Conservation (phyloP, 2,797 vertebrate species). For the Pygocentrus nattereri region DNA sequence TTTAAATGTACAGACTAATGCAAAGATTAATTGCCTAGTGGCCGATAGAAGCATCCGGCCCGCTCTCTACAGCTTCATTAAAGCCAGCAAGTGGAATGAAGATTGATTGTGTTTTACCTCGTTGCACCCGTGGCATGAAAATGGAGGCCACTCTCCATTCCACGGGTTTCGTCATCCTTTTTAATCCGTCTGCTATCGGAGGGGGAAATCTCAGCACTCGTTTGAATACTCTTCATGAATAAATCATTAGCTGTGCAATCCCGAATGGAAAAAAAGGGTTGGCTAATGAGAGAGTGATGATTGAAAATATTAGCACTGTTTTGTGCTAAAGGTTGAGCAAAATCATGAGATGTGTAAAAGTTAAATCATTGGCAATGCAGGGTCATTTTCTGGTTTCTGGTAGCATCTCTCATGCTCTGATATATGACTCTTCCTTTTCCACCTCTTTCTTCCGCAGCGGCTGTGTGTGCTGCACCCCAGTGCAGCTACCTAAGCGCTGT, state of each 20-base stretch:
- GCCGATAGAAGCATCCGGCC: conserved; percentile 63
- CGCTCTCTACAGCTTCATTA: conserved; percentile 59
- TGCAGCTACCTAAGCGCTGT: conserved; percentile 48
- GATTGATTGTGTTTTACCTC: conserved; percentile 60
- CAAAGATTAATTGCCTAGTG: conserved; percentile 65
- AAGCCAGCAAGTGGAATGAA: conserved; percentile 55
- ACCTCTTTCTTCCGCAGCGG: not conserved
- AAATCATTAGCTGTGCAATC: conserved; percentile 64
- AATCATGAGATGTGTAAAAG: conserved; percentile 24
- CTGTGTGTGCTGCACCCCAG: not conserved
- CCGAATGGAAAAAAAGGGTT: conserved; percentile 42
- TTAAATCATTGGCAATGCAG: conserved; percentile 1
- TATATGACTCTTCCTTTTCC: not conserved
- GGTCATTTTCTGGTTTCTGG: not conserved
- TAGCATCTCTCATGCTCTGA: not conserved
- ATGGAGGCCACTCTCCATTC: conserved; percentile 43
- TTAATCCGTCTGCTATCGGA: conserved; percentile 68
- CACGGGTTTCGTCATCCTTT: conserved; percentile 56
- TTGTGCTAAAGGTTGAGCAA: conserved; percentile 36
- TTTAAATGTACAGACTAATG: conserved; percentile 64
- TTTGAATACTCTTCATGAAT: conserved; percentile 72
- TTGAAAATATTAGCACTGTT: conserved; percentile 60
- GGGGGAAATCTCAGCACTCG: conserved; percentile 65
- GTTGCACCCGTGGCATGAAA: conserved; percentile 45
- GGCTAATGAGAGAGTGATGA: conserved; percentile 61